Evolutionary conservation across 2,888 invertebrate genomes (phyloP).

Genomic region (Quadriops clusia): DNA sequence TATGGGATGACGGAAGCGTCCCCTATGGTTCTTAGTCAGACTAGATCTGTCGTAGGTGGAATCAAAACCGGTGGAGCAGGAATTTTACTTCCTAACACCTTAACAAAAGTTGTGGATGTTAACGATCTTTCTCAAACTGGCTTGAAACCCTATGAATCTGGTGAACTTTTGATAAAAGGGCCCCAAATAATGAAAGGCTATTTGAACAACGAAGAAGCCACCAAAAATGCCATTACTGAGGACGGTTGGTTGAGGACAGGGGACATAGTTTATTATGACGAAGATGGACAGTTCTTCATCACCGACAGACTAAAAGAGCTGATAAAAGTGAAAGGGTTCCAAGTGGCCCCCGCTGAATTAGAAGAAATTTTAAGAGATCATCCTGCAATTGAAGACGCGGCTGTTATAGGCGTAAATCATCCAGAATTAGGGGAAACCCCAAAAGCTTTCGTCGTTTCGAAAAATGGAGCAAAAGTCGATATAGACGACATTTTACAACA

Average conservation of each 20-base stretch:
- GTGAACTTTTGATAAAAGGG: constrained; percentile 61
- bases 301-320: constrained; percentile 67
- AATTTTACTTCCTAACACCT: constrained; percentile 46
- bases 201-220: constrained; percentile 58
- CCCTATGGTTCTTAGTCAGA: constrained; percentile 38
- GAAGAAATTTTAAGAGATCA: constrained; percentile 62
- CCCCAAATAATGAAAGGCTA: constrained; percentile 70
- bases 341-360: constrained; percentile 83
- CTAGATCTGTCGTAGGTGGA: constrained; percentile 16
- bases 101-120: constrained; percentile 47
- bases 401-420: constrained; percentile 69
- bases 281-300: constrained; percentile 52
- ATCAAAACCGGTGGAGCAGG: constrained; percentile 40
- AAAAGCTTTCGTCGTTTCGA: constrained; percentile 56
- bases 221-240: constrained; percentile 45
- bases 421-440: constrained; percentile 60
- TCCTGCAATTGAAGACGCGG: constrained; percentile 66
- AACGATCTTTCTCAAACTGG: constrained; percentile 18
- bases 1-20: constrained; percentile 64
- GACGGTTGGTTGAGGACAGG: constrained; percentile 65
- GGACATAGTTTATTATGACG: constrained; percentile 44
- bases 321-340: constrained; percentile 55
- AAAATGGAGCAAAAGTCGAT: constrained; percentile 34
- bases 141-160: constrained; percentile 36
- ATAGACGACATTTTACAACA: constrained; percentile 48